Base-by-base conservation (phyloP, 2,113 vertebrate genomes). In the Notarius quadriscutis region DNA sequence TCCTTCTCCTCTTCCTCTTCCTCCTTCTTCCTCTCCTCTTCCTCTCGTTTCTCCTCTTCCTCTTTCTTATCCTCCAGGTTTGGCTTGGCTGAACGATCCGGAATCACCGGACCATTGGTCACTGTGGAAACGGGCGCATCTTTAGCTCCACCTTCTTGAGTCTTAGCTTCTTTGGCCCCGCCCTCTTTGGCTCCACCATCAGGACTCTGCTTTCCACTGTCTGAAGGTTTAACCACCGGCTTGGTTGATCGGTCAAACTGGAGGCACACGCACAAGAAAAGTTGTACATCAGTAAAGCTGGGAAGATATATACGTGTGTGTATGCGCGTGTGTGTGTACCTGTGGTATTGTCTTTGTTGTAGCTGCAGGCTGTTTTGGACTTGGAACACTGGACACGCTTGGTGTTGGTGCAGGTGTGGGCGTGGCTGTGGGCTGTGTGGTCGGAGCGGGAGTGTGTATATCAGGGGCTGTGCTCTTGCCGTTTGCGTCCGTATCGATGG, bases 191-290 rank as follows among this genome's bases (percentile, higher is more conserved):
- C 89, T 27, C 90, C 41, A 53, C 90, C 90, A 18, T 97, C 95
- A 34, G 92, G 77, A 65, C 90, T 96, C 60, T 93, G 63, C 81
- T 89, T 96, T 7, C 92, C 86, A 51, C 90, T 90, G 22, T 96
- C 94, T 0, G 93, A 90, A 20, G 94, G 86, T 89, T 92, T 94
- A 77, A 95, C 88, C 0, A 93, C 89, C 5, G 98, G 98, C 88
- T 99, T 99, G 92, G 97, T 99, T 84, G 96, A 95, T 53, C 98
- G 97, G 93, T 99, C 98, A 89, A 99, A 94, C 98, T 99, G 86
- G 92, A 12, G 6, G 57, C 9, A 80, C 25, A 41, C 41, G 25
- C 18, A 55, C 34, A 83, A 30, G 60, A 86, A 62, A 41, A 17
- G 15, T 87, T 55, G 27, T 30, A 81, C 25, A 50, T 77, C 30